Evolutionary conservation across 1,140 invertebrate species (phyloP), one percentile per base, ranked within the genome.

Genomic region (Orchesella cincta): DNA sequence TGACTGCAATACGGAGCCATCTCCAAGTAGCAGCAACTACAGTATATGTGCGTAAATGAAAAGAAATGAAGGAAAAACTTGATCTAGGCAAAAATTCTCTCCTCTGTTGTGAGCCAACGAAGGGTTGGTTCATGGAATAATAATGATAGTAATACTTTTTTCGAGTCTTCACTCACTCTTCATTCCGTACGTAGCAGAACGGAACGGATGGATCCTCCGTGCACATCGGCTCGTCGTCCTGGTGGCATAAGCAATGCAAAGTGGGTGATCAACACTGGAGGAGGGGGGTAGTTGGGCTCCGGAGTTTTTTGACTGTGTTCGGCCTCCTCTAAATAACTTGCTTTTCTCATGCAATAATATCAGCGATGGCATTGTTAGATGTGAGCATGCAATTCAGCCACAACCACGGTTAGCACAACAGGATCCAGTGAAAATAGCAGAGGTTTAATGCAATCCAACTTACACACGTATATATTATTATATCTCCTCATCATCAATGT

Each of bases 261-360:
- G 12, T 57, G 52, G 23, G 23, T 57, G 52, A 12, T 18, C 52
- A 57, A 46, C 23, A 57, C 52, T 57, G 23, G 39, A 12, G 52
- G 52, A 57, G 52, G 52, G 52, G 52, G 52, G 12, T 57, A 18
- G 52, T 18, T 57, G 52, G 52, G 52, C 52, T 57, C 52, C 52
- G 52, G 52, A 57, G 52, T 57, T n/a, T n/a, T n/a, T 26, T 57
- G 8, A 57, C 52, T 57, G 8, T 57, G 23, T n/a, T 57, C 23
- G 52, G 52, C 52, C 52, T 57, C 52, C 52, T 18, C 23, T n/a
- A 57, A 57, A 26, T 14, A 23, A 18, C 23, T 57, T 46, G 39
- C 39, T 46, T 46, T 46, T 20, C n/a, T n/a, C n/a, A n/a, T n/a
- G n/a, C n/a, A n/a, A 46, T 46, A 46, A 46, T 46, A 46, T 57